Evolutionary conservation across 30 jellyfish, hydroid and myxozoan species (phyloP).

Genomic region (Cassiopea andromeda): DNA sequence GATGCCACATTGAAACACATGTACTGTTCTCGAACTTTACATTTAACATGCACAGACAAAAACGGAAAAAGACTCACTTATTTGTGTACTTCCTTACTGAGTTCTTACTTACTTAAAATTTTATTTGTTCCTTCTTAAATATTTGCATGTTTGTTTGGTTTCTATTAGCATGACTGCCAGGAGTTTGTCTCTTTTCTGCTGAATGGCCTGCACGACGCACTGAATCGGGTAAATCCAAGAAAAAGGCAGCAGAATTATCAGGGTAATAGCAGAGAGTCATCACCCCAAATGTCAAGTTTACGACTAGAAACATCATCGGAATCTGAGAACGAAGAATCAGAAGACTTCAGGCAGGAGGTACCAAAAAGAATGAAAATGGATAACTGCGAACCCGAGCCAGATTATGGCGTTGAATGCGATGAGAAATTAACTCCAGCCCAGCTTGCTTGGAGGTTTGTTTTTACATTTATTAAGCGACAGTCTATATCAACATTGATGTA

Average conservation of each 20-base stretch:
- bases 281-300: constrained; percentile 59
- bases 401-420: constrained; percentile 89
- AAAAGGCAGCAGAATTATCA: constrained; percentile 8
- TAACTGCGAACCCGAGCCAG: constrained; percentile 62
- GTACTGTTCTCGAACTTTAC: no score
- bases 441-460: constrained; percentile 81
- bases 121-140: neutral
- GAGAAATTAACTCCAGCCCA: constrained; percentile 69
- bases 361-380: constrained; percentile 79
- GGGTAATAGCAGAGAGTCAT: constrained; percentile 60
- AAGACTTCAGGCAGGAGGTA: constrained; percentile 38
- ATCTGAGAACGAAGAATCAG: constrained; percentile 63
- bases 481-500: no score
- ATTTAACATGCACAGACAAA: no score
- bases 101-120: no score
- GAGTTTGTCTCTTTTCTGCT: constrained; percentile 84
- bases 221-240: constrained; percentile 53
- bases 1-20: no score
- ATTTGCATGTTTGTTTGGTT: neutral
- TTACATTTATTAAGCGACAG: no score
- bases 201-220: constrained; percentile 87
- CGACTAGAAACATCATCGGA: constrained; percentile 61
- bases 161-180: constrained; percentile 88
- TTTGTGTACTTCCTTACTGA: no score
- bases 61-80: no score